Evolutionary conservation across 2,888 invertebrate species (phyloP).

Genomic region (Zaprionus lineosus): DNA sequence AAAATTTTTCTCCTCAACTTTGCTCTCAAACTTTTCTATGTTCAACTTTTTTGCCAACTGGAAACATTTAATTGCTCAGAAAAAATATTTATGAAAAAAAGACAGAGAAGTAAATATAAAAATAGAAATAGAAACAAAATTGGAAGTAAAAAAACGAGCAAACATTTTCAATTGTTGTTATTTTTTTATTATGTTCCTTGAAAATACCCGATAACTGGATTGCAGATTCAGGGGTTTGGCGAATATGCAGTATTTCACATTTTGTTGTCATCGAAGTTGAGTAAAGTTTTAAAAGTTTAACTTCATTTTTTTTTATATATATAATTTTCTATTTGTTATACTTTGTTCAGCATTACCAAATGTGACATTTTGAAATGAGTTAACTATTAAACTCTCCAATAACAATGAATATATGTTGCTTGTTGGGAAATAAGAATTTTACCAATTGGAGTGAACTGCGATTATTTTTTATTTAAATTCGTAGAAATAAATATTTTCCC

Average conservation of each 20-base stretch:
- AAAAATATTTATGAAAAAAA: constrained; percentile 62
- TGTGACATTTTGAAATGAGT: too few species aligned
- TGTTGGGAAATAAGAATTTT: too few species aligned
- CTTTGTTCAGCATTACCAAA: too few species aligned
- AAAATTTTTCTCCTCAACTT: constrained; percentile 59
- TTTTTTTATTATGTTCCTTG: constrained; percentile 61
- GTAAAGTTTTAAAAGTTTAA: constrained; percentile 40
- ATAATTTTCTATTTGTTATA: too few species aligned
- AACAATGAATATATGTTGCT: too few species aligned
- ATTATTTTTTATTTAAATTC: too few species aligned
- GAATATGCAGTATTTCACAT: constrained; percentile 54
- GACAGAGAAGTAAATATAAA: too few species aligned
- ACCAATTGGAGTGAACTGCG: too few species aligned
- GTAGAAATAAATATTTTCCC: too few species aligned
- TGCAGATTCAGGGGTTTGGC: constrained; percentile 29
- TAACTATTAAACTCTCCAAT: too few species aligned
- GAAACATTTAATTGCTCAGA: constrained; percentile 80
- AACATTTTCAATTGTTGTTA: constrained; percentile 72
- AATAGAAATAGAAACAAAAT: constrained; percentile 29
- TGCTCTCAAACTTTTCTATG: constrained; percentile 61
- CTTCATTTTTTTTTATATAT: too few species aligned
- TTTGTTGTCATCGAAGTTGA: constrained; percentile 53
- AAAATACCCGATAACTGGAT: constrained; percentile 20
- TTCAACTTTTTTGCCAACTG: constrained; percentile 67
- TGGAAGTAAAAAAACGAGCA: constrained; percentile 29